Evolutionary conservation across 2,797 vertebrate species (phyloP).

Genomic region (Scleropages formosus): DNA sequence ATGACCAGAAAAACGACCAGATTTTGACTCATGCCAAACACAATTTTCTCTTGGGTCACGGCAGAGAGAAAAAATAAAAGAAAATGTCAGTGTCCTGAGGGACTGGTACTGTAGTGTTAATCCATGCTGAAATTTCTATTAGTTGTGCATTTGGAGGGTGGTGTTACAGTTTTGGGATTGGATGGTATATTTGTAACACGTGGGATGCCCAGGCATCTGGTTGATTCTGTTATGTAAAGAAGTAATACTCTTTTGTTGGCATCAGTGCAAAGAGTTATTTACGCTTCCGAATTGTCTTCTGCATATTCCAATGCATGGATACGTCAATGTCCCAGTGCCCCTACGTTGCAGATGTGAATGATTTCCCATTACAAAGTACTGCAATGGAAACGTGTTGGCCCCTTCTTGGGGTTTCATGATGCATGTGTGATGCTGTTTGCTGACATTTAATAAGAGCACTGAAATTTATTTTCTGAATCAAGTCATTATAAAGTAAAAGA

Average conservation of each 20-base stretch:
- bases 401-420: too few species aligned
- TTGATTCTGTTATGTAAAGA: constrained; percentile 73
- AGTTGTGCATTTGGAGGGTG: constrained; percentile 65
- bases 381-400: too few species aligned
- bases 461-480: not conserved
- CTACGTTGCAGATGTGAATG: not conserved
- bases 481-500: not conserved
- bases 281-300: constrained; percentile 56
- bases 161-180: constrained; percentile 63
- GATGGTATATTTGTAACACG: constrained; percentile 42
- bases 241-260: constrained; percentile 59
- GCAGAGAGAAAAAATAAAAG: not conserved
- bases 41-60: not conserved
- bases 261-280: constrained; percentile 60
- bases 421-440: too few species aligned
- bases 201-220: constrained; percentile 64
- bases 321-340: too few species aligned
- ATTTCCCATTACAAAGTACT: not conserved
- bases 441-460: not conserved
- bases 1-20: too few species aligned
- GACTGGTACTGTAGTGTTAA: constrained; percentile 50
- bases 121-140: constrained; percentile 55
- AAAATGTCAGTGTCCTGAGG: constrained; percentile 42
- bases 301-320: too few species aligned
- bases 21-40: too few species aligned